Evolutionary conservation across 2,797 vertebrate genomes (phyloP).

Genomic region (Acipenser ruthenus): DNA sequence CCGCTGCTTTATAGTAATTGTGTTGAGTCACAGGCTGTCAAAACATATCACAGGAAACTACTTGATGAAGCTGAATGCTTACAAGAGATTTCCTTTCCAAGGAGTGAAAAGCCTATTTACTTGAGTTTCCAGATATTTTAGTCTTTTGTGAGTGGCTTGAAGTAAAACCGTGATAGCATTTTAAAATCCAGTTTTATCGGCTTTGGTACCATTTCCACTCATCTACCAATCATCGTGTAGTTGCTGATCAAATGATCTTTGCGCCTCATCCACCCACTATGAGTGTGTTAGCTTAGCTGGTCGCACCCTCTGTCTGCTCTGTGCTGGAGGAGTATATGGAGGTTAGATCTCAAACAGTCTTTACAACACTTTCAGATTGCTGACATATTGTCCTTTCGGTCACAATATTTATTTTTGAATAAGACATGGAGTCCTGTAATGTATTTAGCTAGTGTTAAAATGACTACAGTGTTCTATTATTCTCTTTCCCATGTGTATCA

Average conservation of each 20-base stretch:
- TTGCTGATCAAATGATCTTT: too few relatives aligned
- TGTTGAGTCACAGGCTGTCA: constrained; percentile 27
- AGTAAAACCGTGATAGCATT: too few relatives aligned
- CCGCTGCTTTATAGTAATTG: not conserved
- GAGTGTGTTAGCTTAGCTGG: too few relatives aligned
- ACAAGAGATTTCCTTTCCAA: not conserved
- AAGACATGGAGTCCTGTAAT: not conserved
- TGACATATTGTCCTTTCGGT: too few relatives aligned
- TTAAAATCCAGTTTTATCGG: too few relatives aligned
- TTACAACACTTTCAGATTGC: too few relatives aligned
- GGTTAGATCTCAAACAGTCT: too few relatives aligned
- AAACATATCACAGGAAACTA: constrained; percentile 27
- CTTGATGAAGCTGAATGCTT: constrained; percentile 1
- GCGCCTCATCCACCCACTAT: too few relatives aligned
- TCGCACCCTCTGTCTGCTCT: too few relatives aligned
- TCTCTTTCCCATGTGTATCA: not conserved
- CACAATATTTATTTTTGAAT: not conserved
- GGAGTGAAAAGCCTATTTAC: not conserved
- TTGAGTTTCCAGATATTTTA: not conserved
- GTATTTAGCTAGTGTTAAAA: not conserved
- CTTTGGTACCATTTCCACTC: too few relatives aligned
- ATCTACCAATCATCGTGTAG: not conserved
- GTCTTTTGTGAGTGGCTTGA: not conserved
- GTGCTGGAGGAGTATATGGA: too few relatives aligned
- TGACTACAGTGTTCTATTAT: not conserved